Base-by-base conservation (phyloP, 2,888 invertebrate species). In the Neuroscelio doddi region DNA sequence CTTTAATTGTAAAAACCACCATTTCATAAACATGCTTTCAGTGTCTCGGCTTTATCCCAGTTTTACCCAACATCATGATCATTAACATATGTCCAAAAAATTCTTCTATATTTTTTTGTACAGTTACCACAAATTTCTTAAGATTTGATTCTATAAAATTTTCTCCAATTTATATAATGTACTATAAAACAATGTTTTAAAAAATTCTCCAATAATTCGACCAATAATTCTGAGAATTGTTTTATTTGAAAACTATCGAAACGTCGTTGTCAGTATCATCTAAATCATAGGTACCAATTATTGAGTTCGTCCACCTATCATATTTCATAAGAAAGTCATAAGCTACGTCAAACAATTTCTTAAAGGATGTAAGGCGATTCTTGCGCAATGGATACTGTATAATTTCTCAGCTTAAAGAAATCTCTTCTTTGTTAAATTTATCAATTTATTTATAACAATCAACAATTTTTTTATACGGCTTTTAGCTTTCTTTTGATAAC, bases 11-110 rank as follows among this genome's bases (percentile, higher is more conserved):
- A 82, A 95, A 94, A 0, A 96, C 96, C 68, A 96, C 93, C 61
- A 97, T 94, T 76, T 96, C 95, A 0, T 96, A 96, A 8, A 98
- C 91, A 85, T 92, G 91, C 75, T 95, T 93, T 97, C 97, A 97
- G 84, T 97, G 97, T 0, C 96, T 89, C 0, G 88, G 87, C 78
- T 95, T 94, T 90, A 98, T 90, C 59, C 97, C 97, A 0, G 97
- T 97, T 86, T 98, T 98, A 34, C 97, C 97, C 21, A 98, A 85
- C 0, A 96, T 96, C 84, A 93, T 92, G 17, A 98, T 91, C 12
- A 97, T 91, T 0, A 97, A 96, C 90, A 97, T 87, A 73, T 92
- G 88, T 1, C 89, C 88, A 72, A 93, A 93, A 85, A 97, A 97
- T 0, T 90, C 90, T 74, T 97, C 96, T 74, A 97, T 95, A 84